Base-by-base conservation (phyloP, 2,888 invertebrate species). In the Heliconius erato region DNA sequence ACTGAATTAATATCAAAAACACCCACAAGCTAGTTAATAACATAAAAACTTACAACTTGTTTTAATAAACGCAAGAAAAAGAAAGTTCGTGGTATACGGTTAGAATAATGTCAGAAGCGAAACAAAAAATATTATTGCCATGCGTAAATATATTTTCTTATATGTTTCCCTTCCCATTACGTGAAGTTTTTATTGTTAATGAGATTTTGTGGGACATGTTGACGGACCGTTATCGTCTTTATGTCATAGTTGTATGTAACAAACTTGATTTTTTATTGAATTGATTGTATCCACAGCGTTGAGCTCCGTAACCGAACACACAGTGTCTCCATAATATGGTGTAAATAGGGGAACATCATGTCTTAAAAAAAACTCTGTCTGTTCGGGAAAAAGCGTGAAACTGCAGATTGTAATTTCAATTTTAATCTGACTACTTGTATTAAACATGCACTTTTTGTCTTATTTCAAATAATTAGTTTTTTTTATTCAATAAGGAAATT, bases 21-120 rank as follows among this genome's bases (percentile, higher is more conserved):
- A 14, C 44, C 23, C 49, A 63, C 71, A 40, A 23, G 12, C 23
- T n/a, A 72, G 28, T 16, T 32, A 67, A 67, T 28, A 67, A 32
- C 19, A 26, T 49, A 26, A 72, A 44, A 72, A 72, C 72, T 28
- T 16, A 44, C 44, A 28, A 72, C 26, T 72, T 26, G 71, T n/a
- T 23, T 76, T 76, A 63, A 63, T 63, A 76, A 74, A 23, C 76
- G 63, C 35, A 63, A 40, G 63, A 59, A 76, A 63, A 63, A 63
- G 76, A 76, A 76, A 76, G 76, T 76, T 63, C n/a, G 76, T 63
- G 59, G 76, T 59, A 40, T 76, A 76, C 76, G 59, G n/a, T 76
- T 35, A 63, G 63, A 76, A 63, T 63, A 63, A 63, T 63, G 63
- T 40, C n/a, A 63, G 63, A 26, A 28, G 40, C 63, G 7, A 63